Conservation (phyloP, 2,797 vertebrate species). For the Propithecus deckenii region DNA sequence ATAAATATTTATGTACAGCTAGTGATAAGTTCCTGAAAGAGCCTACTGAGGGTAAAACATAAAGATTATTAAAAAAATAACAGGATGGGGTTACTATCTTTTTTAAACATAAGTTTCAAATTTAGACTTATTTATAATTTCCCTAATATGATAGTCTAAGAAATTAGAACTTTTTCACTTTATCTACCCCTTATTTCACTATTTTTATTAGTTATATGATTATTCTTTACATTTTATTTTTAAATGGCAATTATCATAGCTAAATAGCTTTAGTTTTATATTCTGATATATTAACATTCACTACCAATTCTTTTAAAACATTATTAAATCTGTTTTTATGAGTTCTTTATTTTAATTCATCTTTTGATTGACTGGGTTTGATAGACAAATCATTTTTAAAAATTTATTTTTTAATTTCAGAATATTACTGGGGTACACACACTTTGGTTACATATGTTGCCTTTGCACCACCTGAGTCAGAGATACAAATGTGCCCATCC, state of each 20-base stretch:
- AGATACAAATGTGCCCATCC: too few species aligned
- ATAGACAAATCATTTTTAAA: neutral
- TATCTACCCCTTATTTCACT: neutral
- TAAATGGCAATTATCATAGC: neutral
- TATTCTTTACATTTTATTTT: neutral
- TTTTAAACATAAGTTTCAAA: neutral
- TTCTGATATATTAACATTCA: neutral
- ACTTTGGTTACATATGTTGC: too few species aligned
- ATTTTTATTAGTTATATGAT: neutral
- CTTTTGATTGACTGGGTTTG: neutral
- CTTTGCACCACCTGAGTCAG: too few species aligned
- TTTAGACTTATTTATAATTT: neutral
- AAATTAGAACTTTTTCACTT: neutral
- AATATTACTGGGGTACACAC: too few species aligned
- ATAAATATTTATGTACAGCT: neutral
- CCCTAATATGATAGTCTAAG: neutral
- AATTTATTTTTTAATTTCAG: too few species aligned
- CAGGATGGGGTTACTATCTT: neutral
- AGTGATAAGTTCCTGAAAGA: neutral
- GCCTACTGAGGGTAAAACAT: neutral
- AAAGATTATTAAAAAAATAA: neutral
- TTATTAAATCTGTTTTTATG: neutral
- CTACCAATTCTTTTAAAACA: neutral
- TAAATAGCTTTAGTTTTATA: neutral
- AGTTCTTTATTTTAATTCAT: slow-evolving; percentile 8